These are phyloP conservation scores for Elaphurus davidianus DNA, from an alignment of 2,113 vertebrate species.

Conservation along the genomic window DNA sequence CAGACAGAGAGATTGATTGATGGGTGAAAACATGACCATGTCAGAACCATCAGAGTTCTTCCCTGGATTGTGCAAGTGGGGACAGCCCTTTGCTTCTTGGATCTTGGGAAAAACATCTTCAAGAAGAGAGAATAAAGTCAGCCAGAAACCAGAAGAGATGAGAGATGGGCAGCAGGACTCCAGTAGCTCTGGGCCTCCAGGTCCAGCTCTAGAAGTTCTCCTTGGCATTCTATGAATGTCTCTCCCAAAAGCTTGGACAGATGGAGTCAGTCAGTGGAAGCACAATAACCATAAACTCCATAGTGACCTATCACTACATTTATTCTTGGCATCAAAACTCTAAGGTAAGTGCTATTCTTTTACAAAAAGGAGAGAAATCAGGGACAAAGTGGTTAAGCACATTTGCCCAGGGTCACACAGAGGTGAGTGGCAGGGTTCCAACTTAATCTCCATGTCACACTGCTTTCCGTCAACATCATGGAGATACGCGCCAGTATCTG, in stretches of 20 bases:
- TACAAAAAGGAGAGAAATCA: not conserved
- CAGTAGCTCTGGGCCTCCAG: not conserved
- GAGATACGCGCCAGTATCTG: not conserved
- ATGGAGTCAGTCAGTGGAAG: not conserved
- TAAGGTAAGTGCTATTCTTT: not conserved
- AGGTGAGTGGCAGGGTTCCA: not conserved
- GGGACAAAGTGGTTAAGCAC: not conserved
- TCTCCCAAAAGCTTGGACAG: not conserved
- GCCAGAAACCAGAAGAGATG: not conserved
- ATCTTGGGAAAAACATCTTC: not conserved
- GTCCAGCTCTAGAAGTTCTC: not conserved
- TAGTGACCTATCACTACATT: not conserved
- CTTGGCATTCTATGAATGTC: not conserved
- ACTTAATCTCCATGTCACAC: not conserved
- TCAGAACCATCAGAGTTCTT: not conserved
- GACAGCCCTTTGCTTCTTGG: not conserved
- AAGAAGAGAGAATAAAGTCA: not conserved
- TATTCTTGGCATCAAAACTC: not conserved
- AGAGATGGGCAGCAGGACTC: not conserved
- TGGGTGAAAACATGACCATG: not conserved
- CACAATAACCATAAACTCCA: not conserved
- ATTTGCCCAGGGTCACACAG: not conserved
- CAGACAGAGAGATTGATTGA: not conserved
- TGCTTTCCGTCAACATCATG: not conserved
- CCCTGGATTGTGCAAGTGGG: not conserved